Conservation (phyloP, 2,113 vertebrate species). For the Aegypius monachus region DNA sequence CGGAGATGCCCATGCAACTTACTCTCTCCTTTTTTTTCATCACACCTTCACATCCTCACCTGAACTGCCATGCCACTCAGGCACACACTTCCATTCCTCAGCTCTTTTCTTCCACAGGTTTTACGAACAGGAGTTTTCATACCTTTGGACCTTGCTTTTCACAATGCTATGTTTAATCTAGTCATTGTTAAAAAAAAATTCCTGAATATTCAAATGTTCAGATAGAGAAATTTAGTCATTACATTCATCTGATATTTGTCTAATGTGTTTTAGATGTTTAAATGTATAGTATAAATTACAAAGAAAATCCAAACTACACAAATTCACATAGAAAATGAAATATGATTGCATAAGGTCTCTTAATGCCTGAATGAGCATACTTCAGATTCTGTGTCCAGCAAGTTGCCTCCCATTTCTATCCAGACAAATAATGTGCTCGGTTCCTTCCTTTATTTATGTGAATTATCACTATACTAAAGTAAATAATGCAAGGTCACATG, state of each 20-base stretch:
- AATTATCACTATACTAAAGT: neutral
- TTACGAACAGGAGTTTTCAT: neutral
- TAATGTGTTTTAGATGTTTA: slow-evolving; percentile 29
- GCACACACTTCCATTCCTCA: neutral
- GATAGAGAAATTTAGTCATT: slow-evolving; percentile 7
- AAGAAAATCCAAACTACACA: slow-evolving; percentile 40
- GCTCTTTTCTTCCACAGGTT: neutral
- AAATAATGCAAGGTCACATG: neutral
- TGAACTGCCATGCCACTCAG: neutral
- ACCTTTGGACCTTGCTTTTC: neutral
- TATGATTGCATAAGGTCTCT: slow-evolving; percentile 44
- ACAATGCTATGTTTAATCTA: neutral
- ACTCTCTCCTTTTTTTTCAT: neutral
- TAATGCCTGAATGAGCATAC: slow-evolving; percentile 32
- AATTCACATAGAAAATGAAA: slow-evolving; percentile 39
- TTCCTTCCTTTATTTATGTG: slow-evolving; percentile 31
- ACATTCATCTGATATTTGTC: neutral
- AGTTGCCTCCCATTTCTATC: slow-evolving; percentile 18
- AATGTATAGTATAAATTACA: slow-evolving; percentile 13
- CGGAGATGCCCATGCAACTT: neutral
- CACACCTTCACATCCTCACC: neutral
- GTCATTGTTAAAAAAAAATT: neutral
- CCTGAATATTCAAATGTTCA: slow-evolving; percentile 11
- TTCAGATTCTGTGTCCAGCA: slow-evolving; percentile 23
- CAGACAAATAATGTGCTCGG: neutral